Conservation (phyloP, 2,797 vertebrate species). For the Cheirogaleus major region DNA sequence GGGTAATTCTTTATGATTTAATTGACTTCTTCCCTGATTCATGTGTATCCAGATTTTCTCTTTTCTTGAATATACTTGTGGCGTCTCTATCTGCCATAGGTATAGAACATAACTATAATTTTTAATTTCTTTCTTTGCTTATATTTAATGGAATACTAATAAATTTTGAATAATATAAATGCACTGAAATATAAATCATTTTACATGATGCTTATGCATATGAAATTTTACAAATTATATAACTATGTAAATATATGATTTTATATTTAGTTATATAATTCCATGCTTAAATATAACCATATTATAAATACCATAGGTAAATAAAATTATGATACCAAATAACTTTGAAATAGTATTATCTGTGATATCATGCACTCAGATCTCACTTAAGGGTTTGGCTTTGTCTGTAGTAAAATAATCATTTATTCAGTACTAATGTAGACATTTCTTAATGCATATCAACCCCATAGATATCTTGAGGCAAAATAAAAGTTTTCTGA, state of each 20-base stretch:
- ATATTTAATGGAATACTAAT: neutral
- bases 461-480: neutral
- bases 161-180: neutral
- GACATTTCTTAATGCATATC: neutral
- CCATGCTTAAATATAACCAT: neutral
- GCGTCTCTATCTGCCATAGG: neutral
- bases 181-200: neutral
- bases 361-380: neutral
- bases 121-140: neutral
- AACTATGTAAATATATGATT: neutral
- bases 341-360: neutral
- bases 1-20: neutral
- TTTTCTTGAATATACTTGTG: neutral
- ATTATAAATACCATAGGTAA: neutral
- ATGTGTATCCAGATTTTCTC: neutral
- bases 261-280: neutral
- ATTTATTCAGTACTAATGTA: neutral
- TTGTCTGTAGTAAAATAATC: neutral
- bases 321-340: neutral
- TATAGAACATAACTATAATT: neutral
- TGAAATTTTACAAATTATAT: neutral
- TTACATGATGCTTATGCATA: neutral
- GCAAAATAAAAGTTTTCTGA: neutral
- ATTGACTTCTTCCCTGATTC: neutral
- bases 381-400: neutral